These are phyloP conservation scores for Lasioglossum figueresi DNA, from an alignment of 2,888 invertebrate genomes.

Conservation along the genomic window DNA sequence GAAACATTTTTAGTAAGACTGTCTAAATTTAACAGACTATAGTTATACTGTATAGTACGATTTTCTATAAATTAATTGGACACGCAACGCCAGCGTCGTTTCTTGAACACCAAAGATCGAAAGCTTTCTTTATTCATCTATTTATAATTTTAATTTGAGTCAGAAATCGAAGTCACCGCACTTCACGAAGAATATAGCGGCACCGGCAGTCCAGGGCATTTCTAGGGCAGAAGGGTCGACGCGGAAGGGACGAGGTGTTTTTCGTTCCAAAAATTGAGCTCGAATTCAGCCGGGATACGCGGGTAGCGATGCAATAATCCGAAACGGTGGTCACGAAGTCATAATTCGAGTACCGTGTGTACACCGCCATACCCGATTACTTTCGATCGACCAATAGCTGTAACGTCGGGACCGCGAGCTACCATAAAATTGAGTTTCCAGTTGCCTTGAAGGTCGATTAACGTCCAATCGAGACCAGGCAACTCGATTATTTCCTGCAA, in stretches of 20 bases:
- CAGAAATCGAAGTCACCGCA: not conserved
- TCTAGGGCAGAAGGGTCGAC: not conserved
- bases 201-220: not conserved
- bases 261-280: not conserved
- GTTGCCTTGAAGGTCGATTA: conserved; percentile 73
- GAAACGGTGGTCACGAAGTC: conserved; percentile 15
- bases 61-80: too few species aligned
- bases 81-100: too few species aligned
- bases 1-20: too few species aligned
- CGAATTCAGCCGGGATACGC: not conserved
- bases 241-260: not conserved
- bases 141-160: too few species aligned
- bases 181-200: not conserved
- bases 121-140: too few species aligned
- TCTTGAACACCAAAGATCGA: too few species aligned
- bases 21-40: not conserved
- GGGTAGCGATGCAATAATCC: conserved; percentile 21
- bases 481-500: conserved; percentile 77
- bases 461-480: conserved; percentile 72
- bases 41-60: not conserved
- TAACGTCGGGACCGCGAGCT: conserved; percentile 46
- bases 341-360: conserved; percentile 28
- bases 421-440: conserved; percentile 75
- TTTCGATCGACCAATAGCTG: conserved; percentile 55
- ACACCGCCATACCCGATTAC: conserved; percentile 40